phyloP scores from a whole-genome alignment of 1,140 invertebrate species.

The Lordiphosa collinella region DNA sequence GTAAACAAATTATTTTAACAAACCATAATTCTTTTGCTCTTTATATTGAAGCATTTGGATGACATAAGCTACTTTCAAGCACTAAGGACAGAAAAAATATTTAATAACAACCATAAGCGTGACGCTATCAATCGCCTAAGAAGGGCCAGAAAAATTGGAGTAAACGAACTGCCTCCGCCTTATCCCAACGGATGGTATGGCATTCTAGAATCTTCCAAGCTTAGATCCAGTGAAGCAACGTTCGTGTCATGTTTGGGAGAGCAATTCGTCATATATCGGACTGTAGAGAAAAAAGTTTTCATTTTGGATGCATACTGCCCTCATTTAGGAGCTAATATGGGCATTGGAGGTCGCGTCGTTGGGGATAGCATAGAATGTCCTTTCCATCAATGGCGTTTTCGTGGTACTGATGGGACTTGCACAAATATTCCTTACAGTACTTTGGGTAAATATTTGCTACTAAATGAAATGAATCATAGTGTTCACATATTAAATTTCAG shows the following conservation, averaged over 20 bases:
- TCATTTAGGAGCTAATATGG: constrained; percentile 93
- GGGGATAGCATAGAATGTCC: constrained; percentile 92
- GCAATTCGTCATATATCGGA: constrained; percentile 88
- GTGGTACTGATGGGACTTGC: constrained; percentile 86
- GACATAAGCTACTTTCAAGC: constrained; percentile 13
- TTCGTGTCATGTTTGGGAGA: constrained; percentile 86
- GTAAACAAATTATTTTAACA: too few relatives aligned
- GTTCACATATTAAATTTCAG: constrained; percentile 19
- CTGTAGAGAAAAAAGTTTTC: constrained; percentile 83
- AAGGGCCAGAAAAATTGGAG: constrained; percentile 77
- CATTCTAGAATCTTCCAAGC: constrained; percentile 85
- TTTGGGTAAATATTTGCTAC: constrained; percentile 24
- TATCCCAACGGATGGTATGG: constrained; percentile 96
- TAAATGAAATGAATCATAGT: constrained; percentile 5
- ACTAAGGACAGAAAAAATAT: neutral
- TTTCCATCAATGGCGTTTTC: constrained; percentile 93
- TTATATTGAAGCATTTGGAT: constrained; percentile 12
- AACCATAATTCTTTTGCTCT: neutral
- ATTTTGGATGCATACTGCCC: constrained; percentile 93
- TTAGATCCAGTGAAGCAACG: constrained; percentile 83
- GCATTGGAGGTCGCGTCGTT: constrained; percentile 86
- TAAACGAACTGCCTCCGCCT: constrained; percentile 85
- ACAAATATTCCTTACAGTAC: constrained; percentile 85
- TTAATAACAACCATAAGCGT: constrained; percentile 21
- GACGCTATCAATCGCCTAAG: constrained; percentile 51